Percentiles rank a stretch among this genome's conserved stretches.
These are phyloP conservation scores for Mastomys coucha DNA, from an alignment of 2,113 vertebrate genomes.

Conservation along the genomic window DNA sequence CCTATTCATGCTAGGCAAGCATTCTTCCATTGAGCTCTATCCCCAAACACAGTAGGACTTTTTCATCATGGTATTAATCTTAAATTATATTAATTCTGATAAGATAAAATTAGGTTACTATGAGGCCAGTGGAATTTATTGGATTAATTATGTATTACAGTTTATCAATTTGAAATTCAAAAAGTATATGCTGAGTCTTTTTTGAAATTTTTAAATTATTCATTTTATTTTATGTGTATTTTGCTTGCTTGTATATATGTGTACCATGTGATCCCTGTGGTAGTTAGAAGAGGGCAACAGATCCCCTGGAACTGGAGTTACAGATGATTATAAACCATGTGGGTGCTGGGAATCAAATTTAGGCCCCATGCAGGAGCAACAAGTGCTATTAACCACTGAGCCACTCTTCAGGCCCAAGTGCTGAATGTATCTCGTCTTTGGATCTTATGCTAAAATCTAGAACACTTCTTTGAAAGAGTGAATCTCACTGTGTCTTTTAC, in stretches of 20 bases:
- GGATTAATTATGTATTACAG: neutral
- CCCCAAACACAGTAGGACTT: neutral
- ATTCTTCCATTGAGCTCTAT: neutral
- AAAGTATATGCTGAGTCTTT: neutral
- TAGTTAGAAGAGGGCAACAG: neutral
- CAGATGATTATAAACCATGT: neutral
- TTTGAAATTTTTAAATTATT: neutral
- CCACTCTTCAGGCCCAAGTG: neutral
- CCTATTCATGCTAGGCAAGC: neutral
- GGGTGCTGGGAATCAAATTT: neutral
- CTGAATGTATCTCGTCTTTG: slow-evolving; percentile 11
- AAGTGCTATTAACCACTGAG: neutral
- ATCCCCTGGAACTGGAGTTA: neutral
- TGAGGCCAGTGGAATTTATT: slow-evolving; percentile 14
- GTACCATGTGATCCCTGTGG: neutral
- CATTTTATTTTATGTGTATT: neutral
- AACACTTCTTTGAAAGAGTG: neutral
- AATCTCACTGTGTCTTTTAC: neutral
- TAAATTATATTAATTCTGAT: neutral
- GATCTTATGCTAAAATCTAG: slow-evolving; percentile 10
- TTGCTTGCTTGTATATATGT: neutral
- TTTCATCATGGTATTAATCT: neutral
- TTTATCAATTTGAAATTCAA: slow-evolving; percentile 54
- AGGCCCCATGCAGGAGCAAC: neutral
- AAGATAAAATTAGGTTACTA: slow-evolving; percentile 21